These are phyloP conservation scores for Oscheius sp. DNA, from an alignment of 2,888 invertebrate species.

Conservation along the genomic window DNA sequence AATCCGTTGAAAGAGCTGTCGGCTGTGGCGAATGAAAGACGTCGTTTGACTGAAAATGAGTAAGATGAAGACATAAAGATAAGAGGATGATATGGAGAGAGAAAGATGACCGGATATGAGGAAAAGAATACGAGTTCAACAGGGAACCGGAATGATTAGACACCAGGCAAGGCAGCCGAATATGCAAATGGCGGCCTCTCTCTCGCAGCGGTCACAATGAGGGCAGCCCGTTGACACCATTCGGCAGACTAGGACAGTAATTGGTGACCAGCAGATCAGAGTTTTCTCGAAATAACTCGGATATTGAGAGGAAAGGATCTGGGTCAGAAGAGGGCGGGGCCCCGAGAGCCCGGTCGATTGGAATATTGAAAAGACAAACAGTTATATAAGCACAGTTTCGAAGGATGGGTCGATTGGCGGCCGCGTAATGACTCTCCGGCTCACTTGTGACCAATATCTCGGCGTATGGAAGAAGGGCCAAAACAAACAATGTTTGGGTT, in stretches of 20 bases:
- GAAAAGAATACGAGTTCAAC: background rate
- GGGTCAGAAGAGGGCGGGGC: no score
- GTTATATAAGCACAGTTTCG: no score
- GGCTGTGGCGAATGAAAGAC: no score
- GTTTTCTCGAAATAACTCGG: no score
- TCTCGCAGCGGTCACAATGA: constrained; percentile 12
- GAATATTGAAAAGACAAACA: no score
- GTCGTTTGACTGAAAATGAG: background rate
- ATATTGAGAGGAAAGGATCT: no score
- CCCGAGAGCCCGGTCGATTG: no score
- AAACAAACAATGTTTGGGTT: constrained; percentile 18
- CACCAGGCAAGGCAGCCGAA: constrained; percentile 12
- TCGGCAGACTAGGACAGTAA: constrained; percentile 10
- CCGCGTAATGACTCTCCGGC: constrained; percentile 14
- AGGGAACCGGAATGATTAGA: constrained; percentile 28
- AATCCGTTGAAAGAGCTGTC: background rate
- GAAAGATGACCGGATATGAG: background rate
- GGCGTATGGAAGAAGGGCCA: constrained; percentile 17
- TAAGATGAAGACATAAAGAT: background rate
- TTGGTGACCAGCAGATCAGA: background rate
- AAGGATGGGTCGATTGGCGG: constrained; percentile 11
- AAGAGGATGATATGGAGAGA: background rate
- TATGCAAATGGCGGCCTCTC: constrained; percentile 27
- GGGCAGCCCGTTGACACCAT: constrained; percentile 27
- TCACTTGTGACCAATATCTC: constrained; percentile 21